These are phyloP conservation scores for Remorina albescens DNA, from an alignment of 2,797 vertebrate genomes.

Conservation along the genomic window DNA sequence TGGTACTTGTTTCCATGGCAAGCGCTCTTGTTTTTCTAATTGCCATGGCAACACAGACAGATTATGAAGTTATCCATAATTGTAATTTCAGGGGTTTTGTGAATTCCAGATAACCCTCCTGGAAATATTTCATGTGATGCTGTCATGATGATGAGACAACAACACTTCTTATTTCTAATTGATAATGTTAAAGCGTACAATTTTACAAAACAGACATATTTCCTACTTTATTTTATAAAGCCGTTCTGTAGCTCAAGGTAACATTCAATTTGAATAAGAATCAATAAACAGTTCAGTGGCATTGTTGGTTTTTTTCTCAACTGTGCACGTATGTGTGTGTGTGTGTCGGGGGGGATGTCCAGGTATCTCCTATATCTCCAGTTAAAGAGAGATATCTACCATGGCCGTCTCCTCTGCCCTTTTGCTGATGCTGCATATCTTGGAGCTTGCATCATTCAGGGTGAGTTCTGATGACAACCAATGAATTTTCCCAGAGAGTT, in stretches of 20 bases:
- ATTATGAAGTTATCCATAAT: slow-evolving; percentile 4
- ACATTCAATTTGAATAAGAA: not conserved
- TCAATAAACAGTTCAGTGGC: not conserved
- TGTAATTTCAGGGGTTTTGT: not conserved
- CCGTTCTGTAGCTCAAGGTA: not conserved
- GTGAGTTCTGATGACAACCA: slow-evolving; percentile 75
- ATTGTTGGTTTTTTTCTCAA: not conserved
- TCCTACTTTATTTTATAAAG: not conserved
- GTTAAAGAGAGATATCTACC: slow-evolving; percentile 97
- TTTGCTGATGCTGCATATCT: slow-evolving; percentile 95
- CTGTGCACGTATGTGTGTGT: slow-evolving; percentile 30
- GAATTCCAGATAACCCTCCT: not conserved
- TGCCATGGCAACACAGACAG: slow-evolving; percentile 38
- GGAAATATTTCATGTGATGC: not conserved
- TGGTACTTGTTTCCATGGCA: slow-evolving; percentile 41
- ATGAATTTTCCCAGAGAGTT: not conserved
- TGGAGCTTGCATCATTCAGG: slow-evolving; percentile 95
- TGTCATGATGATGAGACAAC: not conserved
- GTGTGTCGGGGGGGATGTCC: slow-evolving; percentile 44
- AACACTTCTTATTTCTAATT: not conserved
- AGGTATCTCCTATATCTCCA: slow-evolving; percentile 98
- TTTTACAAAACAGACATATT: not conserved
- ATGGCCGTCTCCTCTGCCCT: slow-evolving; percentile 95
- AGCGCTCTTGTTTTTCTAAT: slow-evolving; percentile 20
- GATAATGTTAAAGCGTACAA: not conserved